Base-by-base conservation (phyloP, 2,797 vertebrate species). In the Champsocephalus esox region DNA sequence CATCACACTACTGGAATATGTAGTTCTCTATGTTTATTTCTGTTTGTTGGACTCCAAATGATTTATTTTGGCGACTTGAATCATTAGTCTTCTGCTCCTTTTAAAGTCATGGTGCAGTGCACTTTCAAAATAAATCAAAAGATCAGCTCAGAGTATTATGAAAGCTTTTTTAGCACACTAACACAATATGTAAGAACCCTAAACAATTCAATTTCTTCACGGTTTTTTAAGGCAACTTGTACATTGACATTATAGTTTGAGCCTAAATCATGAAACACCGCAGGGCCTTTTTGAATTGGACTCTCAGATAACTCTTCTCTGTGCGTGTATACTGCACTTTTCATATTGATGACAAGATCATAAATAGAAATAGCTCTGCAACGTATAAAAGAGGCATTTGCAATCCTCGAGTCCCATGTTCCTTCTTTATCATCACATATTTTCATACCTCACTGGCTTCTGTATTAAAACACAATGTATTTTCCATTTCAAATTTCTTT, bases 391-490 rank as follows among this genome's bases (percentile, higher is more conserved):
- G 62, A 79, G 66, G 70, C 75, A 73, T 82, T 89, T 88, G 71
- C 80, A 71, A 79, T 85, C 50, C 73, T 63, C 82, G 84, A 85
- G 21, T 86, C 75, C 75, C 73, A 78, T 90, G 81, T 76, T 85
- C 84, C 66, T 70, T 83, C 51, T 70, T 65, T 81, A 84, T 86
- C 83, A 78, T 86, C 81, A 59, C 58, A 75, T 84, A 88, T 90
- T 87, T 92, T 92, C 85, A 90, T 89, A 93, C 85, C 75, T 91
- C 89, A 73, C 79, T 86, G 77, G 67, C 77, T 90, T 75, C 80
- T 77, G 85, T 84, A 85, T 90, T 92, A 88, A 87, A 90, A 89
- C 87, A 89, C 89, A 83, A 92, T 87, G 79, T 92, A 80, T 89
- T 83, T 78, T 84, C 75, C 83, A 87, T 84, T 88, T 88, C 77